Conservation (phyloP, 1,140 invertebrate species). For the Heliconius melpomene region DNA sequence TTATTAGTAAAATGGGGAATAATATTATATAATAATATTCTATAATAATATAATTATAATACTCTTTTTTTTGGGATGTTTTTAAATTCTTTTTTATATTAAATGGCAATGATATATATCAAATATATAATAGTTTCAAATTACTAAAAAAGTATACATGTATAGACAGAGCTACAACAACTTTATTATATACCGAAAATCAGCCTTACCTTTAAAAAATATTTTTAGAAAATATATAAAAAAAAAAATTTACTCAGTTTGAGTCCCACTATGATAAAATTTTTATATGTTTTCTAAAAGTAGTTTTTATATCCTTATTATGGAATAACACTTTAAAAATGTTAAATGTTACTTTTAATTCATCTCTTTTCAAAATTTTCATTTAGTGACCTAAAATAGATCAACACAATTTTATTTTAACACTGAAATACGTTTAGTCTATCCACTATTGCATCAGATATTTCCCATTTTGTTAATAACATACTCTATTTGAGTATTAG, state of each 20-base stretch:
- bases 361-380: background rate
- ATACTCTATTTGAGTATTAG: background rate
- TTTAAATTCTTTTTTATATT: background rate
- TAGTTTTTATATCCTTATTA: too few relatives aligned
- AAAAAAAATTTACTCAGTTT: too few relatives aligned
- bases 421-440: background rate
- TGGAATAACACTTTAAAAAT: too few relatives aligned
- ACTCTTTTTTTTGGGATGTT: background rate
- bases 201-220: slow-evolving; percentile 24
- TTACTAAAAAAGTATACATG: background rate
- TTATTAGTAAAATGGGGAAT: slow-evolving; percentile 7
- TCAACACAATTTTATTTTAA: background rate
- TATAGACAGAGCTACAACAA: slow-evolving; percentile 20
- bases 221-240: too few relatives aligned
- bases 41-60: background rate
- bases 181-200: slow-evolving; percentile 23
- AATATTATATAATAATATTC: background rate
- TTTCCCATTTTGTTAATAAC: background rate
- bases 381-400: background rate
- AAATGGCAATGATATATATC: background rate
- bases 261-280: too few relatives aligned
- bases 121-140: background rate
- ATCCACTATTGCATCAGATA: background rate
- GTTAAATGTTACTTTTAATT: too few relatives aligned
- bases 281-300: too few relatives aligned